These are phyloP conservation scores for Priocnemis perturbator DNA, from an alignment of 2,888 invertebrate species.

Conservation along the genomic window DNA sequence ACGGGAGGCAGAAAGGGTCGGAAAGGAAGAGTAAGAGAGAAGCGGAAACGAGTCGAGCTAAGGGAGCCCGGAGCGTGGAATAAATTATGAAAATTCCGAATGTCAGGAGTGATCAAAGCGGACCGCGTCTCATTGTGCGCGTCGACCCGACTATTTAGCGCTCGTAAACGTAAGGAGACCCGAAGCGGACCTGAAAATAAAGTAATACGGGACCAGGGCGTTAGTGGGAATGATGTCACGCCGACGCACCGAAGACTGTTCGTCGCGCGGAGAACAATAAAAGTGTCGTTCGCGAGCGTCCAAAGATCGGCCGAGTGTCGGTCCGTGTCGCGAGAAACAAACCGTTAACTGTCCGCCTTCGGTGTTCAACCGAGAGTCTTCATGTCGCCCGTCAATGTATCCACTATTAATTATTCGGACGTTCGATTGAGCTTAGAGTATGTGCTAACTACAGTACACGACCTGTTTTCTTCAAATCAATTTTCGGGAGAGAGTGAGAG, in stretches of 20 bases:
- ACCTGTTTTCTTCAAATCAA: no score
- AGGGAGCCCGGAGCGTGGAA: constrained; percentile 52
- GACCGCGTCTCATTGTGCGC: constrained; percentile 63
- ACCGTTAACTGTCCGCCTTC: no score
- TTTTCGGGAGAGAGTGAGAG: no score
- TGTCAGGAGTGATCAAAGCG: constrained; percentile 70
- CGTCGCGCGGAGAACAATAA: constrained; percentile 18
- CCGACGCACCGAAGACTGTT: constrained; percentile 29
- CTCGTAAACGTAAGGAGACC: constrained; percentile 49
- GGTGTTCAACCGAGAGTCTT: no score
- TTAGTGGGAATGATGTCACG: constrained; percentile 60
- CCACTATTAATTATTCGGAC: no score
- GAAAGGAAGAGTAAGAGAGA: neutral
- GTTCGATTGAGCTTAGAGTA: no score
- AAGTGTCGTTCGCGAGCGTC: constrained; percentile 15
- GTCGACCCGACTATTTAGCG: constrained; percentile 51
- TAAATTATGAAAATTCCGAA: constrained; percentile 70
- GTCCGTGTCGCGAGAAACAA: no score
- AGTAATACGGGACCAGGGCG: constrained; percentile 38
- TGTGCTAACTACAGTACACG: no score
- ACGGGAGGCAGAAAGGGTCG: neutral
- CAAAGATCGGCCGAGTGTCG: neutral
- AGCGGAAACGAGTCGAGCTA: constrained; percentile 4
- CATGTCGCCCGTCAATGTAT: no score
- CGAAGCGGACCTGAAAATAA: constrained; percentile 41